Evolutionary conservation across 1,140 invertebrate genomes (phyloP).

Genomic region (Papilio aristodemus): DNA sequence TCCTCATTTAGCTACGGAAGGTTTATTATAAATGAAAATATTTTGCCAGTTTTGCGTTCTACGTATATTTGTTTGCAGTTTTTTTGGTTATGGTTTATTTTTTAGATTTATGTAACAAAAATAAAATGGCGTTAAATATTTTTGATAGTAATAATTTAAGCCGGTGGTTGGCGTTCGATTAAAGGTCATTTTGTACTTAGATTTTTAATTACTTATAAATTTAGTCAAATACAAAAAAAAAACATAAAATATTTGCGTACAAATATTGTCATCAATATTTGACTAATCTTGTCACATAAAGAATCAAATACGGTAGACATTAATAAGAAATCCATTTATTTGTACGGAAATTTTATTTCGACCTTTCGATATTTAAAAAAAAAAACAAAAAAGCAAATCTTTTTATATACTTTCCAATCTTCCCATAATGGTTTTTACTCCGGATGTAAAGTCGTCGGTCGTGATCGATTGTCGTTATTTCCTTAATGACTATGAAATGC

Average conservation of each 20-base stretch:
- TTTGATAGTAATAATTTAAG: no score
- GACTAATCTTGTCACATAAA: no score
- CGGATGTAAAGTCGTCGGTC: neutral
- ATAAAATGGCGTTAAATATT: no score
- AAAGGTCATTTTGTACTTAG: no score
- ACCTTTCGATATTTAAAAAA: neutral
- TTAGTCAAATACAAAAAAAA: no score
- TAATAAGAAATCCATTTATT: neutral
- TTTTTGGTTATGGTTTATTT: conserved; percentile 5
- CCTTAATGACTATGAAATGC: neutral
- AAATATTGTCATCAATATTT: no score
- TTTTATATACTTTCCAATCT: neutral
- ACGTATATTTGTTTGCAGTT: neutral
- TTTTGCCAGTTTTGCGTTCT: conserved; percentile 33
- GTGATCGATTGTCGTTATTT: conserved; percentile 6
- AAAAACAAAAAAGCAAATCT: neutral
- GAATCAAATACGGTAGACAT: no score
- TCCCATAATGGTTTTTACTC: neutral
- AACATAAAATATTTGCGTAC: no score
- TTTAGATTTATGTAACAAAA: no score
- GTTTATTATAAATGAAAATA: conserved; percentile 37
- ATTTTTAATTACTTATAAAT: no score
- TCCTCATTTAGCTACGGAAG: conserved; percentile 40
- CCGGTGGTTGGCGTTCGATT: no score
- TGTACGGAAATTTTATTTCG: neutral